Conservation (phyloP, 2,797 vertebrate species). For the Lacerta viridis region DNA sequence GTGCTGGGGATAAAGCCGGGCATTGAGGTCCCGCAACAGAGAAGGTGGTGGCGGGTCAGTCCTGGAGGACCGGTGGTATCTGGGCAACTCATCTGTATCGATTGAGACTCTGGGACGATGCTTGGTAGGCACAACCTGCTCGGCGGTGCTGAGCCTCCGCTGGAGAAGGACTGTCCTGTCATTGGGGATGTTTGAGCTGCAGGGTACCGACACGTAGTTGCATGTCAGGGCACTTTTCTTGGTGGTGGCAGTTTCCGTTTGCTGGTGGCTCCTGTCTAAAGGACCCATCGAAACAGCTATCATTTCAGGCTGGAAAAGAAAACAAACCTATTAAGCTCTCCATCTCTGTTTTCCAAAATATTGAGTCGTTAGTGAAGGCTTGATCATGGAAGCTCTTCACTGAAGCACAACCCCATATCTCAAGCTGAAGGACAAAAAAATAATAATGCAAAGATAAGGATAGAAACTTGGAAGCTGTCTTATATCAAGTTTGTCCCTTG, state of each 20-base stretch:
- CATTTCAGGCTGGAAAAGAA: conserved; percentile 62
- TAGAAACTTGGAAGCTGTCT: too few species aligned
- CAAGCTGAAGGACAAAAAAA: not conserved
- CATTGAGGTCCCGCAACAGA: conserved; percentile 60
- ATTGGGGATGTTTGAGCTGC: accelerated
- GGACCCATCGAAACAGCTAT: not conserved
- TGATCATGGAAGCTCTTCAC: not conserved
- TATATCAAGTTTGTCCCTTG: too few species aligned
- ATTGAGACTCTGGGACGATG: conserved; percentile 57
- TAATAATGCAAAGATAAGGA: not conserved
- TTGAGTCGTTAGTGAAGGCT: not conserved
- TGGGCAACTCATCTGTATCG: conserved; percentile 64
- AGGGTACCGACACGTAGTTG: conserved; percentile 41
- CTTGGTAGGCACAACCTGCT: conserved; percentile 39
- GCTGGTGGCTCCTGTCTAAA: conserved; percentile 50
- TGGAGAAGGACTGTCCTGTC: conserved; percentile 40
- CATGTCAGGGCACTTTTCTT: conserved; percentile 62
- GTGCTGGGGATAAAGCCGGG: conserved; percentile 70
- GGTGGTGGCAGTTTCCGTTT: conserved; percentile 34
- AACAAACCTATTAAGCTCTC: not conserved
- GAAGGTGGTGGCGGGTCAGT: not conserved
- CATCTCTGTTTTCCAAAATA: too few species aligned
- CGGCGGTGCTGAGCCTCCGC: conserved; percentile 43
- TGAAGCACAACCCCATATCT: not conserved
- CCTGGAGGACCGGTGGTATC: conserved; percentile 46